Conservation (phyloP, 2,113 vertebrate species). For the Micronycteris hirsuta region DNA sequence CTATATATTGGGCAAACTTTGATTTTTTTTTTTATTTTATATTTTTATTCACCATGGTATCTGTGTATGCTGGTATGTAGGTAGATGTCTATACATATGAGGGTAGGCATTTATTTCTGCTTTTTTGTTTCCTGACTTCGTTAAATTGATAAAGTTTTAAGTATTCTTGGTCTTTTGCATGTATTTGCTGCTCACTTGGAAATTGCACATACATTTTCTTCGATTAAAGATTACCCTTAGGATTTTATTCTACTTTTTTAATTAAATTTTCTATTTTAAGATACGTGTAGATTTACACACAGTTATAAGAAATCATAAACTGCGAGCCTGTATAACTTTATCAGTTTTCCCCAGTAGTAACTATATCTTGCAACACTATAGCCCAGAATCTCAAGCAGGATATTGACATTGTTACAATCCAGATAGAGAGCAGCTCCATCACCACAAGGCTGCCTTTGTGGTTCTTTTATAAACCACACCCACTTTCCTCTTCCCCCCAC, state of each 20-base stretch:
- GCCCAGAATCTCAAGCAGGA: not conserved
- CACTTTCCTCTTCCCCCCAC: fast-evolving
- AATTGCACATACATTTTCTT: not conserved
- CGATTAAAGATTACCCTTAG: not conserved
- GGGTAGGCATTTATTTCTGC: not conserved
- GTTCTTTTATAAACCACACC: not conserved
- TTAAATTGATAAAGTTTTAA: not conserved
- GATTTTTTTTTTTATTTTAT: not conserved
- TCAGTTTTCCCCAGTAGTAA: not conserved
- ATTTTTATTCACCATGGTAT: not conserved
- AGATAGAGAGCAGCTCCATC: not conserved
- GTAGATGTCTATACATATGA: not conserved
- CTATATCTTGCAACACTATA: not conserved
- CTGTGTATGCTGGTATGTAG: not conserved
- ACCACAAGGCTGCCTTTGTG: too few species aligned
- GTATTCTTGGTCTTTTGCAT: not conserved
- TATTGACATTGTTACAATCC: not conserved
- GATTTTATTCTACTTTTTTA: not conserved
- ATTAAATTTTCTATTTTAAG: not conserved
- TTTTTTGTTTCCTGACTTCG: not conserved
- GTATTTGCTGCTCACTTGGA: not conserved
- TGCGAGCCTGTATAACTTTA: not conserved
- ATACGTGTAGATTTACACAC: not conserved
- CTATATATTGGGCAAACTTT: not conserved
- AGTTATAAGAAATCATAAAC: not conserved